Percentiles rank a stretch among this genome's conserved stretches.
Conservation (phyloP, 64 coral and sea anemone genomes). For the Orbicella faveolata region DNA sequence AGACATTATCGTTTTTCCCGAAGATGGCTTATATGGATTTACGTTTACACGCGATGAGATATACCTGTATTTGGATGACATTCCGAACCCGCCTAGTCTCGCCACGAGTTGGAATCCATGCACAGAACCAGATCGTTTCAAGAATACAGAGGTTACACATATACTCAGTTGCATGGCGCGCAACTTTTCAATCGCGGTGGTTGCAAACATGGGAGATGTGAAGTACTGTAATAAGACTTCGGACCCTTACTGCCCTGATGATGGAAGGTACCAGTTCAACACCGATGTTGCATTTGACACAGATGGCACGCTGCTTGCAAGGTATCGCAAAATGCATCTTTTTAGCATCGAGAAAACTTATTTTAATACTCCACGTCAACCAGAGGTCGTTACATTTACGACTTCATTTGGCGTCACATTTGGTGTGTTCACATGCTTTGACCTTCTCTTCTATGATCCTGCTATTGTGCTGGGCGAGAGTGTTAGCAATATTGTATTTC, state of each 20-base stretch:
- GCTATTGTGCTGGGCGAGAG: slow-evolving; percentile 75
- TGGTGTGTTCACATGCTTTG: slow-evolving; percentile 98
- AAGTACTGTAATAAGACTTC: slow-evolving; percentile 56
- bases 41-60: slow-evolving; percentile 50
- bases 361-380: slow-evolving; percentile 78
- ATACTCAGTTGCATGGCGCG: slow-evolving; percentile 79
- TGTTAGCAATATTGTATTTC: slow-evolving; percentile 81
- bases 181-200: slow-evolving; percentile 82
- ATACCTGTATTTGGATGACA: slow-evolving; percentile 77
- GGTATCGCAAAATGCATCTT: slow-evolving; percentile 91
- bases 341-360: slow-evolving; percentile 53
- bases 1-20: slow-evolving; percentile 94
- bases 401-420: slow-evolving; percentile 85
- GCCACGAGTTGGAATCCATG: slow-evolving; percentile 71
- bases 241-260: slow-evolving; percentile 85
- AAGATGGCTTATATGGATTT: slow-evolving; percentile 91
- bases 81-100: slow-evolving; percentile 54
- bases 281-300: slow-evolving; percentile 92
- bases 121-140: slow-evolving; percentile 53
- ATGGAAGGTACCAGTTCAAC: slow-evolving; percentile 91
- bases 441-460: slow-evolving; percentile 83
- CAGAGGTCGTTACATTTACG: slow-evolving; percentile 76
- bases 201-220: slow-evolving; percentile 98
- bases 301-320: slow-evolving; percentile 86
- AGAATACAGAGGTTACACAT: slow-evolving; percentile 63